phyloP scores from a whole-genome alignment of 2,888 invertebrate species.

The Noctua fimbriata region DNA sequence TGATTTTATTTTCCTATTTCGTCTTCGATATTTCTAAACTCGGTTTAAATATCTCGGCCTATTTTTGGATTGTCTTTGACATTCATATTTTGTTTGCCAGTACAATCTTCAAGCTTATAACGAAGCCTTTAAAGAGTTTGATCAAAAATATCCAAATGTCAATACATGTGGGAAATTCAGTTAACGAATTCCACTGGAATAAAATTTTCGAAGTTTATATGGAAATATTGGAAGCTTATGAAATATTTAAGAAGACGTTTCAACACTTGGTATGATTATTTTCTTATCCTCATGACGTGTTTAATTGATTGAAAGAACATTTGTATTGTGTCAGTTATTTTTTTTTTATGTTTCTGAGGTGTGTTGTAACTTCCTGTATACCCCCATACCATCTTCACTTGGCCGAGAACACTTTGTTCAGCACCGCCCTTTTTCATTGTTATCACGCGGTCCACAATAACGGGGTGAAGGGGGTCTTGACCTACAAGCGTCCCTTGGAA shows the following conservation, averaged over 20 bases:
- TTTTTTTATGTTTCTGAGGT: too few relatives aligned
- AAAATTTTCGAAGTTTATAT: constrained; percentile 7
- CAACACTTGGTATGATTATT: constrained; percentile 3
- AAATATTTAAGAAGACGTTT: constrained; percentile 13
- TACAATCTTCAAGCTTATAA: not conserved
- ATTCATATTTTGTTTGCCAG: constrained; percentile 8
- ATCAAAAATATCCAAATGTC: not conserved
- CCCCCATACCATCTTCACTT: too few relatives aligned
- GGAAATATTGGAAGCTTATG: constrained; percentile 9
- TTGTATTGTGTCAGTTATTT: not conserved
- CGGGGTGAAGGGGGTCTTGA: too few relatives aligned
- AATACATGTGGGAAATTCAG: not conserved
- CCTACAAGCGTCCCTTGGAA: too few relatives aligned
- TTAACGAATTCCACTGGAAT: constrained; percentile 3
- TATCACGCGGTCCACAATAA: too few relatives aligned
- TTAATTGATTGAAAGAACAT: not conserved
- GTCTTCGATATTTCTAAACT: not conserved
- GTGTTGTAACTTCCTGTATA: too few relatives aligned
- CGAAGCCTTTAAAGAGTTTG: not conserved
- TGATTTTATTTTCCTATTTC: constrained; percentile 3
- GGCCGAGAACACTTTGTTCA: too few relatives aligned
- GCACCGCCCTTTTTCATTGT: too few relatives aligned
- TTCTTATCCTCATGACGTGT: not conserved
- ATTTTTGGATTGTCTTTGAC: constrained; percentile 4
- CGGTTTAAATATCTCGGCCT: not conserved